Conservation (phyloP, 2,888 invertebrate species). For the Heliconius ismenius region DNA sequence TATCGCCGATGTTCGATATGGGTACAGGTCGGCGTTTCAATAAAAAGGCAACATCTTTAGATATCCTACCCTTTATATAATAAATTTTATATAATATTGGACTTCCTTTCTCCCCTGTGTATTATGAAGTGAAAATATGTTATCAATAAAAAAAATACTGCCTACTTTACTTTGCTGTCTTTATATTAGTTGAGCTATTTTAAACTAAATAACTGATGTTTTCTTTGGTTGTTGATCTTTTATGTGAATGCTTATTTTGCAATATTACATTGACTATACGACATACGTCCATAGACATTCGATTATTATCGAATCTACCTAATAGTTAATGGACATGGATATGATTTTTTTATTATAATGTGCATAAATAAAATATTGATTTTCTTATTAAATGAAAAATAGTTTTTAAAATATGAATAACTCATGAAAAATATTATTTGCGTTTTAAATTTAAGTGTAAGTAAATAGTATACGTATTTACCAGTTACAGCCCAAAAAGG, state of each 20-base stretch:
- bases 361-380: no score
- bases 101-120: constrained; percentile 1
- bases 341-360: no score
- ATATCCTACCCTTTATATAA: background rate
- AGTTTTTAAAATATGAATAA: background rate
- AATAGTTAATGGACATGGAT: no score
- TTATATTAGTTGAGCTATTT: background rate
- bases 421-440: background rate
- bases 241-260: no score
- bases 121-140: constrained; percentile 5
- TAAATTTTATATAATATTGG: constrained; percentile 4
- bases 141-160: background rate
- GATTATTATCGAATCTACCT: no score
- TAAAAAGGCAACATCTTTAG: constrained; percentile 2
- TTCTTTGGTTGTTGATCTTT: no score
- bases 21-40: constrained; percentile 2
- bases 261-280: no score
- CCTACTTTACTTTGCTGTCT: background rate
- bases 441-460: background rate
- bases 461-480: background rate
- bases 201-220: background rate
- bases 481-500: background rate
- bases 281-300: no score
- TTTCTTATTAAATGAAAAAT: no score
- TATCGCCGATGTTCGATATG: background rate